Conservation (phyloP, 2,113 vertebrate genomes). For the Ageneiosus marmoratus region DNA sequence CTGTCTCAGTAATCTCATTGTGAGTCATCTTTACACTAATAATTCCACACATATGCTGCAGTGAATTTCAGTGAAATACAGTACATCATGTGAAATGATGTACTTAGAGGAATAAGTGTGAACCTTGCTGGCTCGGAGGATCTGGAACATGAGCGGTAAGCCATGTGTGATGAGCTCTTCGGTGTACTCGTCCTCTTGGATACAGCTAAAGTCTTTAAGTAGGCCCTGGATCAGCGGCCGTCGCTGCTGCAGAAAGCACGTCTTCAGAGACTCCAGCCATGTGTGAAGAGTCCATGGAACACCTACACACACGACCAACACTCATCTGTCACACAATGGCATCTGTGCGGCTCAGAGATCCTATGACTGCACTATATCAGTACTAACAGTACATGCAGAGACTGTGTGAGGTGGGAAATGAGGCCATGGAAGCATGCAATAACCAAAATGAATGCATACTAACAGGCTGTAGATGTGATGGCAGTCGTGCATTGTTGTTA, state of each 20-base stretch:
- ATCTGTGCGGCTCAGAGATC: not conserved
- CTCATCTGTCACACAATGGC: conserved; percentile 28
- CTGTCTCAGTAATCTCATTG: not conserved
- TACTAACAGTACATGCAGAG: conserved; percentile 27
- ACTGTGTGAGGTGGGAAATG: conserved; percentile 17
- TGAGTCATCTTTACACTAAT: not conserved
- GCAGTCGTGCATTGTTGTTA: conserved; percentile 53
- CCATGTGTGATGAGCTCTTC: conserved; percentile 79
- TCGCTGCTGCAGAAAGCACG: conserved; percentile 74
- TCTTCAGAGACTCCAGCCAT: conserved; percentile 78
- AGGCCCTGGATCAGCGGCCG: conserved; percentile 76
- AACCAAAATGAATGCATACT: conserved; percentile 18
- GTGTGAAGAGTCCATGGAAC: conserved; percentile 81
- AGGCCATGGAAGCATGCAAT: conserved; percentile 30
- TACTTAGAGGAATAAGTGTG: not conserved
- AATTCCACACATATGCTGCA: not conserved
- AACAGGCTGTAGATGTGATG: conserved; percentile 35
- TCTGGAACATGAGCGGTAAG: conserved; percentile 80
- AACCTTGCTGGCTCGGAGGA: conserved; percentile 77
- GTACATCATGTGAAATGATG: not conserved
- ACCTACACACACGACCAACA: conserved; percentile 62
- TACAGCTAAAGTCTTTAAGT: conserved; percentile 78
- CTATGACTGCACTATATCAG: conserved; percentile 11
- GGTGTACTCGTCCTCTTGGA: conserved; percentile 78
- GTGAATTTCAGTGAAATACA: not conserved